A percentile compares a stretch with the other conserved stretches of the same genome.
phyloP scores from a whole-genome alignment of 1,140 invertebrate species.

The Lasioglossum albipes region DNA sequence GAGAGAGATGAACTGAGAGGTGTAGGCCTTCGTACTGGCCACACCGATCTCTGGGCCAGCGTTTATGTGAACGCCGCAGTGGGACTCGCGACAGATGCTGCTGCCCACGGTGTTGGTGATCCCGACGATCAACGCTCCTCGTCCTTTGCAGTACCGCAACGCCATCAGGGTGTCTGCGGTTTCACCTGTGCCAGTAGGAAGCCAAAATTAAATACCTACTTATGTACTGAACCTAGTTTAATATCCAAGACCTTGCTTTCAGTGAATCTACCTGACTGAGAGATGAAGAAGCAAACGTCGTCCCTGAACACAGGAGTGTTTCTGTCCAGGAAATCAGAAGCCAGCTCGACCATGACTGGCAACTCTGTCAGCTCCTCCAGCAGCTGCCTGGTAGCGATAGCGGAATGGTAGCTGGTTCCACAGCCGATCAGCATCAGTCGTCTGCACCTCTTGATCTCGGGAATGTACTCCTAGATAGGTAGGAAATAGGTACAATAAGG shows the following conservation, averaged over 20 bases:
- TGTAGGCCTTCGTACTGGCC: slow-evolving; percentile 99
- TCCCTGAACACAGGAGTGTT: slow-evolving; percentile 99
- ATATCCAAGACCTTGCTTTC: not conserved
- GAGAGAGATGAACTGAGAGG: slow-evolving; percentile 98
- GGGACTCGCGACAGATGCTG: slow-evolving; percentile 99
- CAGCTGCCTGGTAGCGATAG: slow-evolving; percentile 97
- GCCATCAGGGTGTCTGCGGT: slow-evolving; percentile 99
- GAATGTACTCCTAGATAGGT: slow-evolving; percentile 91
- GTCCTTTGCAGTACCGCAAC: slow-evolving; percentile 95
- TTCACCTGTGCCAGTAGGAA: slow-evolving; percentile 83
- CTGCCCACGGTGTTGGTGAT: slow-evolving; percentile 99
- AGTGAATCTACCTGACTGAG: slow-evolving; percentile 89
- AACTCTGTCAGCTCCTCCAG: slow-evolving; percentile 99
- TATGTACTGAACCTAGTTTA: not conserved
- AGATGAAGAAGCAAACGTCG: slow-evolving; percentile 99
- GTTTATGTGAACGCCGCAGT: slow-evolving; percentile 99
- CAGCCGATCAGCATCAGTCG: slow-evolving; percentile 98
- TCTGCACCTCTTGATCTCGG: slow-evolving; percentile 97
- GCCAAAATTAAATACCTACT: not conserved
- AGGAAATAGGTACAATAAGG: too few species aligned
- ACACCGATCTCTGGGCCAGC: slow-evolving; percentile 99
- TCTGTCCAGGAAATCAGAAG: slow-evolving; percentile 98
- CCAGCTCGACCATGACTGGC: slow-evolving; percentile 99
- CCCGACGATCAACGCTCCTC: slow-evolving; percentile 98
- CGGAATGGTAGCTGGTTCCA: slow-evolving; percentile 99